Conservation (phyloP, 2,888 invertebrate species). For the Tridacna gigas region DNA sequence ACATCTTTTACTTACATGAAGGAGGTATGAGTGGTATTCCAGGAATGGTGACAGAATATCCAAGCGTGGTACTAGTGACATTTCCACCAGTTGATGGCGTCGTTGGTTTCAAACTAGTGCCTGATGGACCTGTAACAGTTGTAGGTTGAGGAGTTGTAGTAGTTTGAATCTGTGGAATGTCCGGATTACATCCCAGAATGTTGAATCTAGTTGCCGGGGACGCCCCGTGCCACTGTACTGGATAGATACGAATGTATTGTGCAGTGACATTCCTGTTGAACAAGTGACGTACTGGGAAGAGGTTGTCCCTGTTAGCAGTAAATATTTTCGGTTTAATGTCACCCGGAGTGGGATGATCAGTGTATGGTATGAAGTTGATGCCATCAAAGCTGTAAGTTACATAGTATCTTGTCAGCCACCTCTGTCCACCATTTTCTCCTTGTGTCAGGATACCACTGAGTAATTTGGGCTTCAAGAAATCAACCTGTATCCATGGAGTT, state of each 20-base stretch:
- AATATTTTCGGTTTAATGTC: constrained; percentile 66
- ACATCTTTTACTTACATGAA: constrained; percentile 44
- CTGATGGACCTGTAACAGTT: constrained; percentile 55
- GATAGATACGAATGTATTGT: constrained; percentile 73
- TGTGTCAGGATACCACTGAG: constrained; percentile 76
- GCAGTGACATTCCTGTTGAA: constrained; percentile 77
- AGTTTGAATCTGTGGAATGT: constrained; percentile 58
- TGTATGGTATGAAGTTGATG: constrained; percentile 71
- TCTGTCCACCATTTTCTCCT: constrained; percentile 66
- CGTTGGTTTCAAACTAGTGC: constrained; percentile 36
- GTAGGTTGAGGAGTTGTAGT: constrained; percentile 33
- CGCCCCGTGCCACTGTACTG: constrained; percentile 59
- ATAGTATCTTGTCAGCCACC: constrained; percentile 72
- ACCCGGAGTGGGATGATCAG: constrained; percentile 62
- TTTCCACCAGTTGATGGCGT: constrained; percentile 34
- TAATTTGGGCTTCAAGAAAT: constrained; percentile 71
- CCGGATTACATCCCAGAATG: constrained; percentile 75
- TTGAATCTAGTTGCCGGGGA: constrained; percentile 72
- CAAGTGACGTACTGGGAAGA: constrained; percentile 68
- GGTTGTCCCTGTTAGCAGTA: constrained; percentile 69
- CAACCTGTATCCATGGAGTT: constrained; percentile 75
- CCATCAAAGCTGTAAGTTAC: constrained; percentile 74
- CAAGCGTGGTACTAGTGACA: constrained; percentile 37
- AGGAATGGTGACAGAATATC: constrained; percentile 38
- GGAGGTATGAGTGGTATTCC: constrained; percentile 44